These are phyloP conservation scores for Noctua pronuba DNA, from an alignment of 2,888 invertebrate genomes.

Conservation along the genomic window DNA sequence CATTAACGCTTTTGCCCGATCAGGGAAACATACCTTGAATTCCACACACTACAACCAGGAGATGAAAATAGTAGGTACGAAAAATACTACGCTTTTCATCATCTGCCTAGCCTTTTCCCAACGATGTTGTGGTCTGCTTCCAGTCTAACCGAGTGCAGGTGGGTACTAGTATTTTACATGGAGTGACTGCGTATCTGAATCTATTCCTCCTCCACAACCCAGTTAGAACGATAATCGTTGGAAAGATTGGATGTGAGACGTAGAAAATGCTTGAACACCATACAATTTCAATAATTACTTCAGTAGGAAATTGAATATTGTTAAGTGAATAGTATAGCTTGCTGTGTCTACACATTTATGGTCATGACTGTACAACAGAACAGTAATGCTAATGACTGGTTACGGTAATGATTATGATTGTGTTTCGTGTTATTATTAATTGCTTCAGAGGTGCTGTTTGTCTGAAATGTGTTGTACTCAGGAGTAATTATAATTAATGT, in stretches of 20 bases:
- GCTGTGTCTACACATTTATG: neutral
- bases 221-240: neutral
- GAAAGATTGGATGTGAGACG: neutral
- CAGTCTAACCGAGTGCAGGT: neutral
- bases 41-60: neutral
- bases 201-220: too few relatives aligned
- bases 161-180: neutral
- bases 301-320: neutral
- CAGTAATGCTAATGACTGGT: slow-evolving; percentile 6
- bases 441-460: neutral
- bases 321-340: neutral
- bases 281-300: neutral
- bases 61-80: too few relatives aligned
- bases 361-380: slow-evolving; percentile 4
- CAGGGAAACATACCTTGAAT: neutral
- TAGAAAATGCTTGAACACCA: neutral
- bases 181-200: neutral
- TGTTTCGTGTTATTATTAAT: slow-evolving; percentile 9
- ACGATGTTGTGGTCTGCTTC: neutral
- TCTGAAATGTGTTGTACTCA: neutral
- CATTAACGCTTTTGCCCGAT: neutral
- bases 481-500: neutral
- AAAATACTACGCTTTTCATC: too few relatives aligned
- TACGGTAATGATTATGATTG: slow-evolving; percentile 21
- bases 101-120: too few relatives aligned